Percentiles rank a stretch among this genome's conserved stretches.
phyloP scores from a whole-genome alignment of 30 jellyfish, hydroid and myxozoan genomes.

The Hydractinia symbiolongicarpus region DNA sequence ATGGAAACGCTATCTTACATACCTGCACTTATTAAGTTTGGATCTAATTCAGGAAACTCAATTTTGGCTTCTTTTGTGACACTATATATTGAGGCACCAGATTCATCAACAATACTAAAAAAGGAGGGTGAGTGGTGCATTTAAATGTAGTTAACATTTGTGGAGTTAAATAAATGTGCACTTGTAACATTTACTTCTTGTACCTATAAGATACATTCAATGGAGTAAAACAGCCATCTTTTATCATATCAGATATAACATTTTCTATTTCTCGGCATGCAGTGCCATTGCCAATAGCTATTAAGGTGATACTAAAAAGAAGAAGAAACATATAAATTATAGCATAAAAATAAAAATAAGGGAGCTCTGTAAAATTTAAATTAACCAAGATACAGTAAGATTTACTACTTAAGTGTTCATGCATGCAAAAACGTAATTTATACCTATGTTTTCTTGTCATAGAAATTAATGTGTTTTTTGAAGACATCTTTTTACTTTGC shows the following conservation, averaged over 20 bases:
- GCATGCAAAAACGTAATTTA: too few species aligned
- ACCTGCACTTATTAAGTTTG: conserved; percentile 87
- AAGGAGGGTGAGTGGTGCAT: background rate
- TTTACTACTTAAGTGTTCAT: too few species aligned
- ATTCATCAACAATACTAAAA: conserved; percentile 71
- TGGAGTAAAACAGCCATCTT: conserved; percentile 23
- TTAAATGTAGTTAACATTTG: background rate
- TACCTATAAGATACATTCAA: conserved; percentile 8
- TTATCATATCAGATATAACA: conserved; percentile 42
- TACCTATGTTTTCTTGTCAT: too few species aligned
- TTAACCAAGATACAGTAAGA: background rate
- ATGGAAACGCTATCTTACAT: background rate
- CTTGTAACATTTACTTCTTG: background rate
- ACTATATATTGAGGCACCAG: conserved; percentile 82
- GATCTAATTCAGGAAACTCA: conserved; percentile 62
- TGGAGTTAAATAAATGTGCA: background rate
- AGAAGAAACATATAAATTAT: background rate
- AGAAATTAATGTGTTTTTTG: too few species aligned
- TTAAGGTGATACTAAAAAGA: conserved; percentile 40
- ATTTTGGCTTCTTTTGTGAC: conserved; percentile 65
- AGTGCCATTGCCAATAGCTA: conserved; percentile 88
- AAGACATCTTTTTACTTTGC: too few species aligned
- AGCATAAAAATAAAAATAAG: background rate
- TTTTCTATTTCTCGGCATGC: conserved; percentile 83
- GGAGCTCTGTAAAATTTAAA: background rate